Percentiles rank a stretch among this genome's conserved stretches.
Conservation (phyloP, 2,113 vertebrate genomes). For the Phasianus colchicus region DNA sequence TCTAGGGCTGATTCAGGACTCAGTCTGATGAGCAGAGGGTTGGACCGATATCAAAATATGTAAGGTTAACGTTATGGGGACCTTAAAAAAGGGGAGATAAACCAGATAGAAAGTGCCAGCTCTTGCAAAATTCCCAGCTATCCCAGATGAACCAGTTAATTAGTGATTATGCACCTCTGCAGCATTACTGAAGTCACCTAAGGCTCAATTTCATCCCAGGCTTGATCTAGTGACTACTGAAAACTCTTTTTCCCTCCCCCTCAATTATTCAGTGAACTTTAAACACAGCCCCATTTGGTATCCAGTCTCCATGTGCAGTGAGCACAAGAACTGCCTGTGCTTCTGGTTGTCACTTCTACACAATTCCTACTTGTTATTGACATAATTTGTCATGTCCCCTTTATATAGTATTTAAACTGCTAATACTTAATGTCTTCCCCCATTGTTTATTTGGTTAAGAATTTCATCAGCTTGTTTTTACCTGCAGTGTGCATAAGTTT, state of each 20-base stretch:
- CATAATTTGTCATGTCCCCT: not conserved
- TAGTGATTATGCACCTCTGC: not conserved
- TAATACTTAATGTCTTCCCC: not conserved
- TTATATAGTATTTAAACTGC: not conserved
- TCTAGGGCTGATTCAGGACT: not conserved
- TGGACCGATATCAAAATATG: not conserved
- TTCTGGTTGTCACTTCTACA: not conserved
- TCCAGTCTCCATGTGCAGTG: not conserved
- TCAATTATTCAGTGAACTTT: not conserved
- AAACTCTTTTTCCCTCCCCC: not conserved
- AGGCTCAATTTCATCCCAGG: not conserved
- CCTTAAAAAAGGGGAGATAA: not conserved
- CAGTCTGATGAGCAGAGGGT: not conserved
- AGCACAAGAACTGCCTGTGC: not conserved
- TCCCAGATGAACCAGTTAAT: not conserved
- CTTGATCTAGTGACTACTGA: not conserved
- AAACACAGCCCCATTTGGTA: not conserved
- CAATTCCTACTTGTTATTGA: not conserved
- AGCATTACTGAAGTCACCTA: not conserved
- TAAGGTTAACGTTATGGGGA: not conserved
- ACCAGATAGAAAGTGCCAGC: not conserved
- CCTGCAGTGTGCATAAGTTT: not conserved
- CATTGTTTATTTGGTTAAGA: not conserved
- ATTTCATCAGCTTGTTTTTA: not conserved
- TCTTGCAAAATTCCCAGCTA: not conserved